Evolutionary conservation across 2,113 vertebrate genomes (phyloP).

Genomic region (Percina caprodes): DNA sequence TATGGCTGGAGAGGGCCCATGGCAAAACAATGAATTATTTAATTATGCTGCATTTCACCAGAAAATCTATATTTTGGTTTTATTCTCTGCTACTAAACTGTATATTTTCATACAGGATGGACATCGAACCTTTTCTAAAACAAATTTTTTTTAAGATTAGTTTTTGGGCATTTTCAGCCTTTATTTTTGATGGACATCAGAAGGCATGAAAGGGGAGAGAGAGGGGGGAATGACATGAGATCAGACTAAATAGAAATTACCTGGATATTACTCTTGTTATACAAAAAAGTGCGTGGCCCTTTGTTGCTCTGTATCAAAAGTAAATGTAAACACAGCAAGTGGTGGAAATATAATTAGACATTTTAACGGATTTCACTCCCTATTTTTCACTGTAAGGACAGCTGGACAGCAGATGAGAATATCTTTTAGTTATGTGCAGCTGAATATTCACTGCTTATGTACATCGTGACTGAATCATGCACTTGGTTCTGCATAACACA

Average conservation of each 20-base stretch:
- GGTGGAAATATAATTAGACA: background rate
- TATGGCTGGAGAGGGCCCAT: slow-evolving; percentile 24
- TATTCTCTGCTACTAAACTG: background rate
- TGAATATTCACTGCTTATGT: slow-evolving; percentile 34
- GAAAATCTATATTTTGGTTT: slow-evolving; percentile 1
- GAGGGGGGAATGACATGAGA: background rate
- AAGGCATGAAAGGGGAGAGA: too few relatives aligned
- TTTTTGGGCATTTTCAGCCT: too few relatives aligned
- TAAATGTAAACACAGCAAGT: background rate
- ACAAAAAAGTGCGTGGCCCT: too few relatives aligned
- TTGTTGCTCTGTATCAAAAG: background rate
- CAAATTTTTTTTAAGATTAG: background rate
- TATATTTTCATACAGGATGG: background rate
- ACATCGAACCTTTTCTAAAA: background rate
- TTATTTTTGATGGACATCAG: too few relatives aligned
- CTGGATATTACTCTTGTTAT: background rate
- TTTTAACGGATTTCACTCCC: background rate
- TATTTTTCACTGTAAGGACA: background rate
- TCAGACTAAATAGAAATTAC: background rate
- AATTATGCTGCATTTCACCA: slow-evolving; percentile 31
- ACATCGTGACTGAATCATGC: background rate
- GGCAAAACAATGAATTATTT: slow-evolving; percentile 44
- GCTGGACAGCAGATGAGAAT: slow-evolving; percentile 9
- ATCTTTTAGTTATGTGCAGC: slow-evolving; percentile 3
- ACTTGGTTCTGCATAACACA: slow-evolving; percentile 47